Evolutionary conservation across 2,797 vertebrate species (phyloP).

Genomic region (Gadopsis marmoratus): DNA sequence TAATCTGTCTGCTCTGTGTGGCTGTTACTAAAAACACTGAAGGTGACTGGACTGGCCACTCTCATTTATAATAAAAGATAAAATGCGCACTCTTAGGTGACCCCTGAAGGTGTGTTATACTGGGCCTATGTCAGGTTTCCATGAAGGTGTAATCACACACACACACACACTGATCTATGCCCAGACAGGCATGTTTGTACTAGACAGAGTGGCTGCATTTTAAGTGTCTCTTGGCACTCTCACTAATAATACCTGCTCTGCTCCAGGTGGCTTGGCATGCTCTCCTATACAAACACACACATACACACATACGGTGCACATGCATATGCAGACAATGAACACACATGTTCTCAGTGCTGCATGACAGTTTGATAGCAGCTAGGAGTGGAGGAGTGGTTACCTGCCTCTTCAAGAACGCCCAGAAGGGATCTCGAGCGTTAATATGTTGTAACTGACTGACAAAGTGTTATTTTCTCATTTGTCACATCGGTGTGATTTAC

Average conservation of each 20-base stretch:
- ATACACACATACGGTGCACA: slow-evolving; percentile 16
- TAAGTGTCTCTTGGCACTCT: slow-evolving; percentile 82
- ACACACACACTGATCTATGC: slow-evolving; percentile 39
- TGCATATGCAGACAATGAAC: not conserved
- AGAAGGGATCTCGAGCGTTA: slow-evolving; percentile 6
- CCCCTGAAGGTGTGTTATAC: slow-evolving; percentile 1
- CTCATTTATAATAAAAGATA: slow-evolving; percentile 1
- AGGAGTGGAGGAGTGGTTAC: slow-evolving; percentile 22
- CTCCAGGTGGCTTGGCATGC: slow-evolving; percentile 75
- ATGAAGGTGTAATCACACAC: slow-evolving; percentile 5
- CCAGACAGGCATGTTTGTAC: slow-evolving; percentile 80
- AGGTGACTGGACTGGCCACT: not conserved
- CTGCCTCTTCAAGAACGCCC: not conserved
- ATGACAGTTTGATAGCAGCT: slow-evolving; percentile 17
- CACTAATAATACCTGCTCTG: slow-evolving; percentile 78
- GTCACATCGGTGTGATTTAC: slow-evolving; percentile 18
- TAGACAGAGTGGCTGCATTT: slow-evolving; percentile 81
- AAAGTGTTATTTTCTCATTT: slow-evolving; percentile 12
- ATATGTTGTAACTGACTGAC: slow-evolving; percentile 21
- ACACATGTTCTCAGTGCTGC: not conserved
- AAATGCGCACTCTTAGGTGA: slow-evolving; percentile 3
- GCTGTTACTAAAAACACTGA: not conserved
- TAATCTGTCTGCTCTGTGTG: not conserved
- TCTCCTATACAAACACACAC: slow-evolving; percentile 13
- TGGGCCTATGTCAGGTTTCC: slow-evolving; percentile 4